Evolutionary conservation across 2,113 vertebrate genomes (phyloP).

Genomic region (Catharus bicknelli): DNA sequence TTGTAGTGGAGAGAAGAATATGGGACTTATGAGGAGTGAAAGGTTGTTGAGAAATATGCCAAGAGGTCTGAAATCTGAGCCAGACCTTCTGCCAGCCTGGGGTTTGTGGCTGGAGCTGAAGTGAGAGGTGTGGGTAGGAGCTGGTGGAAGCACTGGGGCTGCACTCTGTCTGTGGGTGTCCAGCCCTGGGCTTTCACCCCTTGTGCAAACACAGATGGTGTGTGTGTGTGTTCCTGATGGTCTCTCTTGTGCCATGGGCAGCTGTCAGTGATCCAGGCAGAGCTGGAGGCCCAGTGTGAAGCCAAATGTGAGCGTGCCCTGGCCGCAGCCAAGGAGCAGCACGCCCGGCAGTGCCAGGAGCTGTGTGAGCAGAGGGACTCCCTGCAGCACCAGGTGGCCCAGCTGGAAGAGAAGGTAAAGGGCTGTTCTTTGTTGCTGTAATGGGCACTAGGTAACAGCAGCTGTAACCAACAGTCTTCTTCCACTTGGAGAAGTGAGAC

Average conservation of each 20-base stretch:
- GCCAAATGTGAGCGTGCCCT: conserved; percentile 77
- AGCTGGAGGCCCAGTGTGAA: conserved; percentile 87
- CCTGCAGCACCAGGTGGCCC: conserved; percentile 74
- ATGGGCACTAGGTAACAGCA: neutral
- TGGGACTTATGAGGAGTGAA: neutral
- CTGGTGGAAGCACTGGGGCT: neutral
- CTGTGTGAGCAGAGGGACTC: conserved; percentile 80
- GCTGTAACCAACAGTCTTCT: neutral
- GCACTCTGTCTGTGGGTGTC: neutral
- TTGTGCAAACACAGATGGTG: neutral
- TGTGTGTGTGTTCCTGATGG: neutral
- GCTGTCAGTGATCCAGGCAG: conserved; percentile 82
- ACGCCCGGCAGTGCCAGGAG: conserved; percentile 76
- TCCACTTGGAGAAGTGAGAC: neutral
- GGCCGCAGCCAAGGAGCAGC: conserved; percentile 77
- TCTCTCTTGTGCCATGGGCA: conserved; percentile 13
- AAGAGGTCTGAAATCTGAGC: neutral
- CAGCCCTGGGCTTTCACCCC: neutral
- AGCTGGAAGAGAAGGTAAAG: conserved; percentile 84
- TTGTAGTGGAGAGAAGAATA: neutral
- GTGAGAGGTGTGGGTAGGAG: neutral
- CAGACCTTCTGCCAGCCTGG: neutral
- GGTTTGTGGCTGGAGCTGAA: neutral
- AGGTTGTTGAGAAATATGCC: neutral
- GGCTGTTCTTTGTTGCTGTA: neutral